These are phyloP conservation scores for Phoebastria nigripes DNA, from an alignment of 2,797 vertebrate genomes.

Conservation along the genomic window DNA sequence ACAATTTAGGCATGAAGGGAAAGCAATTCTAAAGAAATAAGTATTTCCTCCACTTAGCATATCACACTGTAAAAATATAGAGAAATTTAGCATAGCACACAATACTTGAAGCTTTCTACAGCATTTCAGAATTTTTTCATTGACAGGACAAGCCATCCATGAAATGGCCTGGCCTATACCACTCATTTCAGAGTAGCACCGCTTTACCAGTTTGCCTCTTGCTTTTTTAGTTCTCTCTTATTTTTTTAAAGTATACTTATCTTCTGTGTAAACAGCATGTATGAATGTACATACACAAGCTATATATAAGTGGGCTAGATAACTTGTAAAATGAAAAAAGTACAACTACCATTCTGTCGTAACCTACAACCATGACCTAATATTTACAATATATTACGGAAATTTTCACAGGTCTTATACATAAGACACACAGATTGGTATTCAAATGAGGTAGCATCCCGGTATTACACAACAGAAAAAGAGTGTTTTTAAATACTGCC, in stretches of 20 bases:
- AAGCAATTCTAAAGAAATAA: neutral
- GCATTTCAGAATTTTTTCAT: neutral
- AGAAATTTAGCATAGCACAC: neutral
- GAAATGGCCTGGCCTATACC: neutral
- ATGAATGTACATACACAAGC: neutral
- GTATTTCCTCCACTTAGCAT: neutral
- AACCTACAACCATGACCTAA: neutral
- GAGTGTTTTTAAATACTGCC: neutral
- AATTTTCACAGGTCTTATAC: neutral
- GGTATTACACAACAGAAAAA: neutral
- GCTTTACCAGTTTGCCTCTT: neutral
- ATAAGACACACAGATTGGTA: neutral
- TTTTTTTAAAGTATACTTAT: neutral
- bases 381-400: neutral
- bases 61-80: neutral
- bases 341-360: neutral
- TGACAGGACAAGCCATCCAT: neutral
- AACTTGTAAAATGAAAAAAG: neutral
- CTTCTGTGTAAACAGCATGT: neutral
- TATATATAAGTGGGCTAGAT: neutral
- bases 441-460: neutral
- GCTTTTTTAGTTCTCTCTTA: fast-evolving
- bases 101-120: neutral
- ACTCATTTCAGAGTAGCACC: neutral
- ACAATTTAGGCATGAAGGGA: neutral